Evolutionary conservation across 2,888 invertebrate genomes (phyloP), one percentile per base, ranked within the genome.

Genomic region (Lacanobia oleracea): DNA sequence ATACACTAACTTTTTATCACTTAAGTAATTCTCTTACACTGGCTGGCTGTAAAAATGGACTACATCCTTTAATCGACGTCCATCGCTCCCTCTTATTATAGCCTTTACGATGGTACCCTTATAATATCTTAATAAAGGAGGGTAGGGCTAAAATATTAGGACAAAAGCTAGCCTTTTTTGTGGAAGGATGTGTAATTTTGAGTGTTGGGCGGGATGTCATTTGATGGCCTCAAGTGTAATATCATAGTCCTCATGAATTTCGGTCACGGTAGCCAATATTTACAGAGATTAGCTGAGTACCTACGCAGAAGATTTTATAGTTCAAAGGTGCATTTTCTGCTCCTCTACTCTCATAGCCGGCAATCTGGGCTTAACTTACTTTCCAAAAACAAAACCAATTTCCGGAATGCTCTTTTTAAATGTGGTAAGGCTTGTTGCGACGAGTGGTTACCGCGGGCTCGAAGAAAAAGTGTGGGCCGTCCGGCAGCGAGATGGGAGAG

Each of bases 51-150:
- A 83, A 84, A 85, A 67, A 75, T 68, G 75, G 71, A 74, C 77
- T 77, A 73, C 67, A 73, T 40, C 69, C 60, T 85, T 79, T 84
- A 85, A 84, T 85, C 75, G 83, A 62, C 69, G 33, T 27, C 45
- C 74, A 82, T 74, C 6, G 61, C 75, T 61, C 61, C 54, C 48
- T 85, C 82, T 84, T 83, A 85, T 84, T 77, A 83, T 51, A 63
- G 57, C 64, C 57, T 75, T 86, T 80, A 84, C 69, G 80, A 73
- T 60, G 69, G 53, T 68, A 78, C 80, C 80, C 76, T 75, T 80
- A 72, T 86, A 84, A 86, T 86, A 81, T 72, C 82, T 78, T 86
- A 70, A 84, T 84, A 86, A 82, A 77, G 72, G 60, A 64, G 45
- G 65, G 23, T 23, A 74, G 43, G 53, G 50, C 64, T 51, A 27